Conservation (phyloP, 2,797 vertebrate genomes). For the Chaetophractus vellerosus region DNA sequence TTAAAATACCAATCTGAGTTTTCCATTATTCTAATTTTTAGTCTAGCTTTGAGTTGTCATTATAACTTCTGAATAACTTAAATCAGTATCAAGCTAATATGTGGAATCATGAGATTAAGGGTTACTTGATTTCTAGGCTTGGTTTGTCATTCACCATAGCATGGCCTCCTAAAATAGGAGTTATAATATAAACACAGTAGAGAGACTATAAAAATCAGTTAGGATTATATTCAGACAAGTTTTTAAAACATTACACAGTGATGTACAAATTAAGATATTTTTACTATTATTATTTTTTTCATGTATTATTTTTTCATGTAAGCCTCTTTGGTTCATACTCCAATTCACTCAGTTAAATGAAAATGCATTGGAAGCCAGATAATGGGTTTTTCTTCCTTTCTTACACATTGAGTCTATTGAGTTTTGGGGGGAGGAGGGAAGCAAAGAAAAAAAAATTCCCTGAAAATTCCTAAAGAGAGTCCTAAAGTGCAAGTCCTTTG, state of each 20-base stretch:
- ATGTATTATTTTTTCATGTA: not conserved
- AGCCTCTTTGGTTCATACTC: slow-evolving; percentile 2
- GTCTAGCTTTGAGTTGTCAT: slow-evolving; percentile 29
- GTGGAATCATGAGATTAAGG: not conserved
- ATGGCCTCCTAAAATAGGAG: not conserved
- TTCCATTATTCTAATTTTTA: slow-evolving; percentile 22
- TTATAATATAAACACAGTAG: not conserved
- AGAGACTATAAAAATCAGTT: not conserved
- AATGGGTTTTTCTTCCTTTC: not conserved
- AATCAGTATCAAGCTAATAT: not conserved
- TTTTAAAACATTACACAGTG: slow-evolving; percentile 26
- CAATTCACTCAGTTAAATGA: not conserved
- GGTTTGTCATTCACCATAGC: not conserved
- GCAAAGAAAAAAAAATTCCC: not conserved
- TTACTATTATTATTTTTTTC: not conserved
- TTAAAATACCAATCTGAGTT: not conserved
- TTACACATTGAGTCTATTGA: not conserved
- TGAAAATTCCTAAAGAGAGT: slow-evolving; percentile 22
- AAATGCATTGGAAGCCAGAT: not conserved
- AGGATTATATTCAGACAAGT: not conserved
- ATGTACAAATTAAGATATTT: slow-evolving; percentile 18
- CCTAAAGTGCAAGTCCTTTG: not conserved
- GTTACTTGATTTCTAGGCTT: not conserved
- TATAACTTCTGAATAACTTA: slow-evolving; percentile 11
- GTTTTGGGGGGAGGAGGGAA: not conserved